Evolutionary conservation across 2,888 invertebrate species (phyloP).

Genomic region (Rhagonycha fulva): DNA sequence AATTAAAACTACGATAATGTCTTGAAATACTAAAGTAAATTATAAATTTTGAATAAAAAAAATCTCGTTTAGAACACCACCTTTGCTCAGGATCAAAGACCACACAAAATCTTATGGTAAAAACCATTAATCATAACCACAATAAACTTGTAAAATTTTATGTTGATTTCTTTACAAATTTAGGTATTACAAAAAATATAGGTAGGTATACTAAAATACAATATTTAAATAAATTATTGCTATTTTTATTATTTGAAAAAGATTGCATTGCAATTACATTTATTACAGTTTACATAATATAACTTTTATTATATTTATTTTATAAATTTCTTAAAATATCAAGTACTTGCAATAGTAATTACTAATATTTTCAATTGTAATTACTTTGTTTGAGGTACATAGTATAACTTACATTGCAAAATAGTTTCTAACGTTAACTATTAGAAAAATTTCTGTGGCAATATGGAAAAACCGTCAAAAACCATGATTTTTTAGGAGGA

Average conservation of each 20-base stretch:
- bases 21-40: no score
- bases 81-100: no score
- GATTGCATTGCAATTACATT: slow-evolving; percentile 21
- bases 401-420: background rate
- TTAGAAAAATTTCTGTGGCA: background rate
- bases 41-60: no score
- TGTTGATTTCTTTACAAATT: no score
- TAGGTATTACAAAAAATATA: no score
- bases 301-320: background rate
- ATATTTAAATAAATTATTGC: background rate
- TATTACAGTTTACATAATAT: slow-evolving; percentile 1
- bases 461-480: no score
- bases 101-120: no score
- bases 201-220: background rate
- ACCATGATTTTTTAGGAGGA: no score
- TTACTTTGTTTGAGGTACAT: background rate
- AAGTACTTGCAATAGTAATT: background rate
- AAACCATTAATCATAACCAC: no score
- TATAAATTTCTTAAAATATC: background rate
- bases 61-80: no score
- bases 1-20: no score
- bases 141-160: no score
- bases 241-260: background rate
- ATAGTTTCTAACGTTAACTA: background rate
- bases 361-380: background rate